Base-by-base conservation (phyloP, 1,140 invertebrate genomes). In the Cephus cinctus region DNA sequence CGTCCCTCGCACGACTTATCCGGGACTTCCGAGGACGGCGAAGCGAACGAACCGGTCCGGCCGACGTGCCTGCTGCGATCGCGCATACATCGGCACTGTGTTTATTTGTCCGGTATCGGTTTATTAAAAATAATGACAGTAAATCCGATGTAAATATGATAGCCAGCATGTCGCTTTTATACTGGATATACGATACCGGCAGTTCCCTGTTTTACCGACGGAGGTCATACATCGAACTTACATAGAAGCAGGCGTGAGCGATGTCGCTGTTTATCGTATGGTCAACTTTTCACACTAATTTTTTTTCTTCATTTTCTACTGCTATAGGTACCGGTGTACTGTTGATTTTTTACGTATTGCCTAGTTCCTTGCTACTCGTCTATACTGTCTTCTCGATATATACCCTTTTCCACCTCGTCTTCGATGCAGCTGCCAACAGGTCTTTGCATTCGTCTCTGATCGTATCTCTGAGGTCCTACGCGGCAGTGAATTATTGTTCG, bases 71-170 rank as follows among this genome's bases (percentile, higher is more conserved):
- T 31, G 50, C 56, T 47, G 47, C 16, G 51, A 46, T 60, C 52
- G 53, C 53, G 48, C 59, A 55, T 56, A 46, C 54, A 52, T 53
- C 47, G 19, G 16, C 34, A 30, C 44, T 31, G 27, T n/a, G 20
- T 62, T 62, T 66, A 58, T 63, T 61, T 57, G 44, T 50, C 57
- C 46, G 36, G 48, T 65, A 64, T 70, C 51, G 58, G 63, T 71
- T 72, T 71, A 70, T 69, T 70, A 67, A 72, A 70, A 72, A 72
- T 70, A 67, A 72, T 70, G 63, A 64, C 61, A 68, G 65, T 61
- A 61, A 67, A 67, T 63, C 54, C 53, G 39, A 61, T 69, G 65
- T 67, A 69, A 69, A 69, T 70, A 69, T 48, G 61, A 66, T 61
- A 54, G 57, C 30, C 30, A 41, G 47, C 36, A 52, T 51, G 25